Base-by-base conservation (phyloP, 2,888 invertebrate species). In the Falcaria lacertinaria region DNA sequence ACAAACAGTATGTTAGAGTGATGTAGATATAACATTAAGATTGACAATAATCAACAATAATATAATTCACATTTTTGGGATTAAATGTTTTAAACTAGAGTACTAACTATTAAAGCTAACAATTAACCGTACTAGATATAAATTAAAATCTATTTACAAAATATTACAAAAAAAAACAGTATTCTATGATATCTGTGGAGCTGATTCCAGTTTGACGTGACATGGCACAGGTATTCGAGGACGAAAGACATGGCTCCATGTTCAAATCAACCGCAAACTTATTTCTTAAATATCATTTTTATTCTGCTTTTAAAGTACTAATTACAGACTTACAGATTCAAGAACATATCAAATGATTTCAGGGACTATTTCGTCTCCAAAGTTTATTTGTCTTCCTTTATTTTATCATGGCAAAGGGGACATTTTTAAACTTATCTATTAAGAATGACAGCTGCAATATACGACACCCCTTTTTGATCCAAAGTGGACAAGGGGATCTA, bases 51-150 rank as follows among this genome's bases (percentile, higher is more conserved):
- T 54, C 54, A 58, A 60, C 52, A 60, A 66, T 55, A 67, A 76
- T 66, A 72, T 68, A 74, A 71, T 79, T 81, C 67, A 80, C 72
- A 77, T 85, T 82, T 87, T 87, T 88, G 84, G 84, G 68, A 69
- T 75, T 80, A 71, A 72, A 74, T 71, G 69, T 73, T 71, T 58
- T 70, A 70, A 54, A 55, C 77, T 80, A 81, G 57, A 62, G 62
- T 81, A 82, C 75, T 78, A 82, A 69, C 86, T 87, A 88, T 88
- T 89, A 89, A 89, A 89, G 88, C 87, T 89, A 84, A 84, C 64
- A 60, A 69, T 69, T 80, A 81, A 81, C 70, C 75, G 61, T 69
- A 54, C 67, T 73, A 71, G 66, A 66, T 72, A 87, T 86, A 87
- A 88, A 83, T 87, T 83, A 85, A 74, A 64, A 68, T 61, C 67